A percentile compares a stretch with the other conserved stretches of the same genome.
phyloP scores from a whole-genome alignment of 2,113 vertebrate species.

The Cinclus mexicanus region DNA sequence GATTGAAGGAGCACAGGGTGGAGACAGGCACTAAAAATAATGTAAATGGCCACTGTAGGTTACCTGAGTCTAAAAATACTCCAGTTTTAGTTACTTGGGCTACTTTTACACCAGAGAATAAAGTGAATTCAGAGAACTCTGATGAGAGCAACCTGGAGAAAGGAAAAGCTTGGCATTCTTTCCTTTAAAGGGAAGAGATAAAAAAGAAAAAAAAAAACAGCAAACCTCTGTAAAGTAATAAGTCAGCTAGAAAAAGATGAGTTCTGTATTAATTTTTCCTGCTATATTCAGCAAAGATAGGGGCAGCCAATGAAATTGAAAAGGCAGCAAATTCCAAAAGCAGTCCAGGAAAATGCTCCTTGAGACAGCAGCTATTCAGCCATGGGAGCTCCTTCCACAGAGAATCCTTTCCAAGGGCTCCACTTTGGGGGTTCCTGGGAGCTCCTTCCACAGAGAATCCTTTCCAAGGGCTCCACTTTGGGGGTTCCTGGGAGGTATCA shows the following conservation, averaged over 20 bases:
- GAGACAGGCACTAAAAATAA: not conserved
- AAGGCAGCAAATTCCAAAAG: constrained; percentile 8
- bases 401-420: not conserved
- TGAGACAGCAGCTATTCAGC: not conserved
- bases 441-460: not conserved
- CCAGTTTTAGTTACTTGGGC: not conserved
- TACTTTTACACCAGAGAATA: not conserved
- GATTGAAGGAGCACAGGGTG: not conserved
- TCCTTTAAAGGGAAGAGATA: not conserved
- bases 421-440: not conserved
- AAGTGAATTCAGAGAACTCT: not conserved
- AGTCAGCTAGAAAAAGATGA: not conserved
- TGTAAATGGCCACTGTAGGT: not conserved
- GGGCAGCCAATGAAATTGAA: not conserved
- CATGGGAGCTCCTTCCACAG: not conserved
- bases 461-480: not conserved
- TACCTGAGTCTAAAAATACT: not conserved
- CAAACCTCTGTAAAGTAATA: not conserved
- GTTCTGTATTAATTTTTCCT: not conserved
- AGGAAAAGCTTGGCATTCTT: not conserved
- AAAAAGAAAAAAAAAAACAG: not conserved
- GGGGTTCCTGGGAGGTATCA: not conserved
- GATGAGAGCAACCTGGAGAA: not conserved
- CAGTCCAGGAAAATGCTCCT: not conserved
- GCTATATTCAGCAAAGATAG: not conserved